phyloP scores from a whole-genome alignment of 1,140 invertebrate genomes.

The Acromyrmex heyeri region DNA sequence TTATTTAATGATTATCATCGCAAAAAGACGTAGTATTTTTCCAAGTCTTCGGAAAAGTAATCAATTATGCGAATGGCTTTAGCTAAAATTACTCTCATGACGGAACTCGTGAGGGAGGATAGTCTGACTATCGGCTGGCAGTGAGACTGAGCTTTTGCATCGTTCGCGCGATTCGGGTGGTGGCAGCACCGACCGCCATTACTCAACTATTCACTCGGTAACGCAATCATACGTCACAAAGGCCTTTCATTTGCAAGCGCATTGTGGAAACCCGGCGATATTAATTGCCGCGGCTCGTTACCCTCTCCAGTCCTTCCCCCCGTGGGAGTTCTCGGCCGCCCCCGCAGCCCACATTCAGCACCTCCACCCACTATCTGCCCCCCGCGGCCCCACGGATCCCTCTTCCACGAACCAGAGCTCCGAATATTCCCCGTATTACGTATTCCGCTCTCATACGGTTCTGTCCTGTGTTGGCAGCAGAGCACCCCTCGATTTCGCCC shows the following conservation, averaged over 20 bases:
- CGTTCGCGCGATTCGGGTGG: conserved; percentile 81
- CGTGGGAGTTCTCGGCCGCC: conserved; percentile 70
- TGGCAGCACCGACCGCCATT: conserved; percentile 84
- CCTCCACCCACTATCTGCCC: conserved; percentile 12
- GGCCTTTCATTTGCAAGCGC: conserved; percentile 87
- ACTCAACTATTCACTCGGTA: conserved; percentile 87
- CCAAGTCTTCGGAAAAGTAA: not conserved
- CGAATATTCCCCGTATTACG: conserved; percentile 80
- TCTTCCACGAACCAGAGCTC: conserved; percentile 65
- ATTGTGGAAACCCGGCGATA: conserved; percentile 87
- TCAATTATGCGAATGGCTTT: conserved; percentile 12
- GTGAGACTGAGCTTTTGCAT: conserved; percentile 79
- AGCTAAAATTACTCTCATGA: conserved; percentile 53
- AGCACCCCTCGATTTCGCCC: conserved; percentile 75
- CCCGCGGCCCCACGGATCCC: conserved; percentile 46
- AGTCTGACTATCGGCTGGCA: conserved; percentile 73
- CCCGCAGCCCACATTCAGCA: conserved; percentile 60
- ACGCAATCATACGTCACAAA: conserved; percentile 87
- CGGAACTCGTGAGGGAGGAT: conserved; percentile 35
- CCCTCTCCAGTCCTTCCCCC: conserved; percentile 76
- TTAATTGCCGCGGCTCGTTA: conserved; percentile 87
- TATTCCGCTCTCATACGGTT: conserved; percentile 83
- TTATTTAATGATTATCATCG: not conserved
- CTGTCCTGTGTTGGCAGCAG: conserved; percentile 77
- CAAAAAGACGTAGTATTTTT: not conserved